These are phyloP conservation scores for Pituophis catenifer DNA, from an alignment of 2,113 vertebrate species.

Conservation along the genomic window DNA sequence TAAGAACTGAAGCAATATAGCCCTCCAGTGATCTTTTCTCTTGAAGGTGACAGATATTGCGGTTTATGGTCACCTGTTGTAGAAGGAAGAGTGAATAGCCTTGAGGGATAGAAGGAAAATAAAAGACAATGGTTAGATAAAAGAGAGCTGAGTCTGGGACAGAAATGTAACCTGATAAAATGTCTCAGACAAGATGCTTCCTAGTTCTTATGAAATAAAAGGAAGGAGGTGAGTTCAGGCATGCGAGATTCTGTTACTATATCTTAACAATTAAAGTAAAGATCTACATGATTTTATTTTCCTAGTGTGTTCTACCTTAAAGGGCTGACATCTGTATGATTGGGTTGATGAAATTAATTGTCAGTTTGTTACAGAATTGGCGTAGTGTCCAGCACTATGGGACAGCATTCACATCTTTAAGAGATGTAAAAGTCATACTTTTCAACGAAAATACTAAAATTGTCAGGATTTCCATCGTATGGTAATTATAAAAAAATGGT, in stretches of 20 bases:
- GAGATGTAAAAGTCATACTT: background rate
- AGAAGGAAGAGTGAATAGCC: background rate
- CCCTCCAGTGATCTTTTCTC: background rate
- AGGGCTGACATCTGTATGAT: background rate
- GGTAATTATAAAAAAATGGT: background rate
- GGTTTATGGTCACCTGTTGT: background rate
- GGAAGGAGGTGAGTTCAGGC: background rate
- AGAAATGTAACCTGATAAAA: background rate
- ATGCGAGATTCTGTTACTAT: background rate
- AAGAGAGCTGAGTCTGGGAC: background rate
- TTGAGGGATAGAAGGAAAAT: background rate
- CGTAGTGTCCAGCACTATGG: background rate
- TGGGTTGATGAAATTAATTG: background rate
- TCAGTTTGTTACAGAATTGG: background rate
- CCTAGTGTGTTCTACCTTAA: background rate
- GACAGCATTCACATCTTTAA: background rate
- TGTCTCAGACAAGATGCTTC: background rate
- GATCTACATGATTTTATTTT: background rate
- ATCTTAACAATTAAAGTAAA: background rate
- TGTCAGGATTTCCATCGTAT: background rate
- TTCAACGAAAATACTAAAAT: background rate
- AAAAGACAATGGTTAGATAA: background rate
- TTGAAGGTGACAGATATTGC: background rate
- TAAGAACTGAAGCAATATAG: background rate
- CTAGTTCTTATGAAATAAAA: background rate